Conservation (phyloP, 2,888 invertebrate genomes). For the Thysanoteuthis rhombus region DNA sequence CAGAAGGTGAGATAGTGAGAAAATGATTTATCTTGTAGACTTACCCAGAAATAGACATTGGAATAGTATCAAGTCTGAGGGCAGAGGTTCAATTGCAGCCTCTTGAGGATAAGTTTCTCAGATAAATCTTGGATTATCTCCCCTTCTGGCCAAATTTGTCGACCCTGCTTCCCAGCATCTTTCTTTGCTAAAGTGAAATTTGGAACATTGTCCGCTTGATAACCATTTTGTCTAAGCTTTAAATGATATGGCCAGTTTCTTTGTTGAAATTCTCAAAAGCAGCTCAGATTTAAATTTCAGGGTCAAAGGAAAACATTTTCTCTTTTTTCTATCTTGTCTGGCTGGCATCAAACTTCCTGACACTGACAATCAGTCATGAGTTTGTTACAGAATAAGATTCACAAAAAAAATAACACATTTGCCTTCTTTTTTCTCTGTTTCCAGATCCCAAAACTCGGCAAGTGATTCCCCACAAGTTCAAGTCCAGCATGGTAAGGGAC, state of each 20-base stretch:
- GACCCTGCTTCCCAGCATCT: not conserved
- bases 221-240: not conserved
- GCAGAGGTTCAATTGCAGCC: too few species aligned
- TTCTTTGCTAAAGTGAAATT: not conserved
- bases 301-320: not conserved
- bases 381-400: not conserved
- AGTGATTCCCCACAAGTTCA: conserved; percentile 95
- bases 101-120: too few species aligned
- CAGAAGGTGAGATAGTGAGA: too few species aligned
- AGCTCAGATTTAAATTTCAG: not conserved
- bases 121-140: too few species aligned
- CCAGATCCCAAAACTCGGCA: conserved; percentile 97
- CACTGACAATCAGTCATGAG: not conserved
- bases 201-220: not conserved
- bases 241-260: not conserved
- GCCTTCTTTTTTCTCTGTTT: conserved; percentile 66
- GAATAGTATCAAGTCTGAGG: too few species aligned
- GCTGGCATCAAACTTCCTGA: not conserved
- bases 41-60: too few species aligned
- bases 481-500: conserved; percentile 94
- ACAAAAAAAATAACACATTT: not conserved
- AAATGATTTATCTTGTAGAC: too few species aligned
- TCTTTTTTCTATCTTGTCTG: not conserved
- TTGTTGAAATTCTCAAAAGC: not conserved
- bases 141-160: too few species aligned